phyloP scores from a whole-genome alignment of 2,113 vertebrate species.

The Oenanthe oenanthe region DNA sequence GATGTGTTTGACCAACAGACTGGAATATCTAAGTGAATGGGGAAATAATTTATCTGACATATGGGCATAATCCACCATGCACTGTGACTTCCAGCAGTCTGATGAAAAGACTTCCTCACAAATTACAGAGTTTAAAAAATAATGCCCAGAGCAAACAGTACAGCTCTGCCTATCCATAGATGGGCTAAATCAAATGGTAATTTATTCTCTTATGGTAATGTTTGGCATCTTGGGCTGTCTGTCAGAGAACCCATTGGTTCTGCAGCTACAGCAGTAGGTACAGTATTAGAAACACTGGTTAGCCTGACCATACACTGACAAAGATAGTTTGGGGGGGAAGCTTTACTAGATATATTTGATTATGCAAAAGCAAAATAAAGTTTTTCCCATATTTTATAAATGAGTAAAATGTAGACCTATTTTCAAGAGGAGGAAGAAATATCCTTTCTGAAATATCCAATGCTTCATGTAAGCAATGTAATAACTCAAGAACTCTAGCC shows the following conservation, averaged over 20 bases:
- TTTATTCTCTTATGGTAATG: neutral
- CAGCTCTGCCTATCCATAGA: neutral
- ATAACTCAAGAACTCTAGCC: neutral
- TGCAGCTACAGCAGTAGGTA: neutral
- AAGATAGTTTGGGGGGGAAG: neutral
- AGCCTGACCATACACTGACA: neutral
- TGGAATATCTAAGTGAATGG: neutral
- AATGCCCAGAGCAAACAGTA: neutral
- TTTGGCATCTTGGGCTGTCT: neutral
- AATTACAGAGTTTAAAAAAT: neutral
- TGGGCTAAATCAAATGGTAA: neutral
- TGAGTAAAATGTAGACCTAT: accelerated
- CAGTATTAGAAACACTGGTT: neutral
- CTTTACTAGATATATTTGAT: neutral
- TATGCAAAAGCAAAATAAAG: neutral
- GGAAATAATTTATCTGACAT: neutral
- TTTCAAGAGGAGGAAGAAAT: accelerated
- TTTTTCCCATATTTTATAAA: neutral
- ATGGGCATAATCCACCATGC: neutral
- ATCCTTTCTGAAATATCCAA: neutral
- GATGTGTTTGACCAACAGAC: neutral
- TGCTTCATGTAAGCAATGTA: neutral
- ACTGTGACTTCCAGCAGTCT: neutral
- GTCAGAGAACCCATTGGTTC: neutral
- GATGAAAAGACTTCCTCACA: neutral